Base-by-base conservation (phyloP, 2,797 vertebrate genomes). In the Pelodytes ibericus region DNA sequence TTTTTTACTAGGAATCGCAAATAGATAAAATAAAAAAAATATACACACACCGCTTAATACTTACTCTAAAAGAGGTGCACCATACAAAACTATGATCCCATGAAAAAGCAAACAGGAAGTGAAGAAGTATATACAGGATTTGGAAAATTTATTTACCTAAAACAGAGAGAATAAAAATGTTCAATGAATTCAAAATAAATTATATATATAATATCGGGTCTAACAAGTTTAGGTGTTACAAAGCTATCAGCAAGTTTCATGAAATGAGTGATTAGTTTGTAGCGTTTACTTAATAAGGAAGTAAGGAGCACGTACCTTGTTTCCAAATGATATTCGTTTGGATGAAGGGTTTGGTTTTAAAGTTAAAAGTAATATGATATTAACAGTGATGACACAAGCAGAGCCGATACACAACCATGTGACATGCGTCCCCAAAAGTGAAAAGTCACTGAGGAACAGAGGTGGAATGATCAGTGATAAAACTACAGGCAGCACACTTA, bases 21-120 rank as follows among this genome's bases (percentile, higher is more conserved):
- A n/a, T n/a, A 53, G 1, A 36, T 63, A 53, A 6, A 44, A 71
- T 9, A 49, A 61, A 22, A 20, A 51, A 53, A 36, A 1, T n/a
- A n/a, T n/a, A n/a, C n/a, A n/a, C n/a, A n/a, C n/a, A n/a, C n/a
- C n/a, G n/a, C 7, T 39, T 39, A 63, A 20, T 83, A 97, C 97
- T 98, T 89, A 99, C 98, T 98, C 95, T 57, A 96, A 84, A 78
- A 99, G 85, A 2, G 97, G 95, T 36, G 97, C 97, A 83, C 98
- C 98, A 56, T 99, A 99, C 26, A 99, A 92, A 81, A 99, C 92
- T 82, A 97, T 89, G 83, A 99, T 94, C n/a, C 88, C 79, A 86
- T 98, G 95, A 89, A 94, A 96, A 30, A 94, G 88, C 72, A 97
- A 83, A 86, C 96, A 98, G 66, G 96, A 99, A 77, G 94, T 86